These are phyloP conservation scores for Sinodicranocentrus sp. DNA, from an alignment of 2,888 invertebrate species.

Conservation along the genomic window DNA sequence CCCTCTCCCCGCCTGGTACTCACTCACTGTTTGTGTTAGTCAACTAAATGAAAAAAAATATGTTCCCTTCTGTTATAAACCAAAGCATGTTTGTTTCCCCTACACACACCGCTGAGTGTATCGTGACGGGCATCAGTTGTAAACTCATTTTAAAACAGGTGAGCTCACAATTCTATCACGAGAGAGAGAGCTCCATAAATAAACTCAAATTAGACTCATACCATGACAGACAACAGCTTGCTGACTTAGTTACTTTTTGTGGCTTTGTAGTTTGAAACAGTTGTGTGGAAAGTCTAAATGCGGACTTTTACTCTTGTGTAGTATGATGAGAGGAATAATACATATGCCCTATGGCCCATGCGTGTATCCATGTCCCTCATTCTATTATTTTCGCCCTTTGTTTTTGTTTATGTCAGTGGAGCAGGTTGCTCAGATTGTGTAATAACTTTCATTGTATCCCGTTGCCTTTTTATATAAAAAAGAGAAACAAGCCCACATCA, in stretches of 20 bases:
- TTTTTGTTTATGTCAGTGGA: slow-evolving; percentile 39
- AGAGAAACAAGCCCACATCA: neutral
- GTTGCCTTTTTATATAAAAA: neutral
- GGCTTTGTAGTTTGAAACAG: slow-evolving; percentile 26
- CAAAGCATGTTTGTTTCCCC: neutral
- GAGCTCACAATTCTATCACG: slow-evolving; percentile 27
- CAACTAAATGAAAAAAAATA: too few species aligned
- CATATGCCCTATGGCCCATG: neutral
- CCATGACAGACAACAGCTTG: slow-evolving; percentile 34
- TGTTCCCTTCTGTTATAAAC: too few species aligned
- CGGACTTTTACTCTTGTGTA: slow-evolving; percentile 2
- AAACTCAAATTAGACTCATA: slow-evolving; percentile 32
- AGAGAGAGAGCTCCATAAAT: slow-evolving; percentile 22
- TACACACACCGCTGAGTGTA: neutral
- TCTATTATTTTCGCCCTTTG: slow-evolving; percentile 17
- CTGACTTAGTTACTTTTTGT: slow-evolving; percentile 39
- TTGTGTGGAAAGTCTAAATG: slow-evolving; percentile 25
- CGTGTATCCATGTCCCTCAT: neutral
- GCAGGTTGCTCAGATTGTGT: slow-evolving; percentile 25
- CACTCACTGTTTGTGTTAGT: too few species aligned
- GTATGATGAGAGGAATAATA: neutral
- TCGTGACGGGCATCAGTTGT: neutral
- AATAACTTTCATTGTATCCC: neutral
- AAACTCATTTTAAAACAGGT: slow-evolving; percentile 46
- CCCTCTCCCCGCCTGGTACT: too few species aligned